A percentile compares a stretch with the other conserved stretches of the same genome.
Evolutionary conservation across 2,888 invertebrate species (phyloP).

Genomic region (Amaurobius ferox): DNA sequence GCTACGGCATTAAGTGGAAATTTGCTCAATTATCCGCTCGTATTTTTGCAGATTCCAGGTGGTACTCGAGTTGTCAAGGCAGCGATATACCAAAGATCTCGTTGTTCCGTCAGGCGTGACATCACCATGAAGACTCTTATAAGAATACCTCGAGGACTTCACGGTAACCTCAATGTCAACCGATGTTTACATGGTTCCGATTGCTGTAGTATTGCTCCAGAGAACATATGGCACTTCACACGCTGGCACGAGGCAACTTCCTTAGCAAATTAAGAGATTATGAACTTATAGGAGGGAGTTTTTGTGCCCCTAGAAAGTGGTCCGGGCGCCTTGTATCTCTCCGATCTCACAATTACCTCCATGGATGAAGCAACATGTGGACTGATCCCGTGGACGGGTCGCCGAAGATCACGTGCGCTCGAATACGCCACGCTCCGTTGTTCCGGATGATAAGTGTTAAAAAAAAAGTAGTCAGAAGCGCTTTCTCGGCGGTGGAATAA

Average conservation of each 20-base stretch:
- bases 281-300: not conserved
- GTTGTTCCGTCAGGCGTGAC: too few species aligned
- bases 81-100: too few species aligned
- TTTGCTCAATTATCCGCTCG: too few species aligned
- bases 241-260: not conserved
- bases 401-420: not conserved
- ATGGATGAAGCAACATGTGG: slow-evolving; percentile 9
- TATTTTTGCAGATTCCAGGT: too few species aligned
- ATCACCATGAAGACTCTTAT: too few species aligned
- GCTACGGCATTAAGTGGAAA: too few species aligned
- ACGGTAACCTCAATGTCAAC: too few species aligned
- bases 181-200: too few species aligned
- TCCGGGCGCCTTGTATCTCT: not conserved
- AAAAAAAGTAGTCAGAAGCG: not conserved
- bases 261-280: not conserved
- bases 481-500: too few species aligned
- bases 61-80: too few species aligned
- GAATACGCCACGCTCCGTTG: not conserved
- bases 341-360: not conserved
- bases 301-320: not conserved
- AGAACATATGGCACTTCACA: not conserved
- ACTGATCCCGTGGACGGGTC: not conserved
- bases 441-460: not conserved
- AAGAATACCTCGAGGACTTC: too few species aligned
- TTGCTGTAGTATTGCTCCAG: too few species aligned